phyloP scores from a whole-genome alignment of 2,113 vertebrate species.

The Rousettus leschenaultii region DNA sequence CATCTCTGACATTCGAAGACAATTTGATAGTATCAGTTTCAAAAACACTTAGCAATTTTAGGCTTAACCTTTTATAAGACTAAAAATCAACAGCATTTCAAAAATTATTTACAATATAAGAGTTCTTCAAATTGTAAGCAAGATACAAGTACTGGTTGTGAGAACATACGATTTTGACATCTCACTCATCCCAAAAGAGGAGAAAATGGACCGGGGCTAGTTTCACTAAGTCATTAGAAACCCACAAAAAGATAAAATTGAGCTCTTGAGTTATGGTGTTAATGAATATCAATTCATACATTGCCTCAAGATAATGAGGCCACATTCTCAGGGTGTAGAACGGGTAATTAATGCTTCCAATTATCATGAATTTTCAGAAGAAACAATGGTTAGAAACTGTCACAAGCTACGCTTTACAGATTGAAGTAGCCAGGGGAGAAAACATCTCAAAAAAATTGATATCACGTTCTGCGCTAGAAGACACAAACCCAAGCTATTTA shows the following conservation, averaged over 20 bases:
- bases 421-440: neutral
- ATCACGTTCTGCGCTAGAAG: neutral
- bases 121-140: neutral
- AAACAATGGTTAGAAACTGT: slow-evolving; percentile 28
- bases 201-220: neutral
- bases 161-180: neutral
- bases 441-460: slow-evolving; percentile 11
- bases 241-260: slow-evolving; percentile 41
- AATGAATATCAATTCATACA: slow-evolving; percentile 48
- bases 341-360: slow-evolving; percentile 59
- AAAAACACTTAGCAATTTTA: neutral
- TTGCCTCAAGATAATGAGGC: slow-evolving; percentile 54
- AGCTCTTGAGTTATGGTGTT: slow-evolving; percentile 17
- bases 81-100: neutral
- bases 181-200: neutral
- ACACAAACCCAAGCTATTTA: slow-evolving; percentile 18
- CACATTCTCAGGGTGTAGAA: neutral
- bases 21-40: neutral
- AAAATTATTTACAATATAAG: neutral
- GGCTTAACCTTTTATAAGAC: neutral
- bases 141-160: neutral
- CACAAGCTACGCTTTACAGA: slow-evolving; percentile 33
- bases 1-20: neutral
- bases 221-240: slow-evolving; percentile 22
- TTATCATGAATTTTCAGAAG: slow-evolving; percentile 51